These are phyloP conservation scores for Maniola hyperantus DNA, from an alignment of 2,888 invertebrate genomes.

Conservation along the genomic window DNA sequence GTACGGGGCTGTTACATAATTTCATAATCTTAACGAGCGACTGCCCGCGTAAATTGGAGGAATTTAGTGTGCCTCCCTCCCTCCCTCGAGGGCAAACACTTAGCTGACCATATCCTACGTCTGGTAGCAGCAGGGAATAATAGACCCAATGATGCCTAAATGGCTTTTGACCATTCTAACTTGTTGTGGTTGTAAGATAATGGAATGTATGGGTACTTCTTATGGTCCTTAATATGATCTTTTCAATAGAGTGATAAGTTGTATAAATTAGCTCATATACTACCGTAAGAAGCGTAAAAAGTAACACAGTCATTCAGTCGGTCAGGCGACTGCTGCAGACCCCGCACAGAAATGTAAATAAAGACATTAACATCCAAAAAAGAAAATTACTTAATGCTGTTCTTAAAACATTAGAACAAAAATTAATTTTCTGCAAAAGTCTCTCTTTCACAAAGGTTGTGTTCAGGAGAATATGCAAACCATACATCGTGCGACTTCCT, in stretches of 20 bases:
- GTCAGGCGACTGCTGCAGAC: no score
- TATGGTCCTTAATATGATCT: background rate
- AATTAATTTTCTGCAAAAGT: background rate
- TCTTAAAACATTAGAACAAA: background rate
- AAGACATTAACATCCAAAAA: background rate
- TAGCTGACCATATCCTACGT: constrained; percentile 69
- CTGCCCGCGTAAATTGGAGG: constrained; percentile 68
- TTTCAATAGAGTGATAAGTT: no score
- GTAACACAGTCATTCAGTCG: background rate
- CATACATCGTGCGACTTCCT: constrained; percentile 47
- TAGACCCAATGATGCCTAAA: constrained; percentile 47
- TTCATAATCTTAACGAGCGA: constrained; percentile 76
- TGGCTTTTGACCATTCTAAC: constrained; percentile 37
- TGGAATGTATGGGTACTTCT: constrained; percentile 20
- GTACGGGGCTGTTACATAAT: constrained; percentile 72
- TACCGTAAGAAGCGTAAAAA: no score
- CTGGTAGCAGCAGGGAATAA: constrained; percentile 58
- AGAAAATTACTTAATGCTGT: background rate
- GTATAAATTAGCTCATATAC: no score
- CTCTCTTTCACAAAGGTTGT: background rate
- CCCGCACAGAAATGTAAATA: background rate
- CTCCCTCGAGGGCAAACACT: constrained; percentile 61
- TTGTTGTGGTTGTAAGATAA: constrained; percentile 30
- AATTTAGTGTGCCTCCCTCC: constrained; percentile 68
- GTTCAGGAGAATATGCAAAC: constrained; percentile 13